Evolutionary conservation across 1,140 invertebrate species (phyloP), one percentile per base, ranked within the genome.

Genomic region (Caerostris darwini): DNA sequence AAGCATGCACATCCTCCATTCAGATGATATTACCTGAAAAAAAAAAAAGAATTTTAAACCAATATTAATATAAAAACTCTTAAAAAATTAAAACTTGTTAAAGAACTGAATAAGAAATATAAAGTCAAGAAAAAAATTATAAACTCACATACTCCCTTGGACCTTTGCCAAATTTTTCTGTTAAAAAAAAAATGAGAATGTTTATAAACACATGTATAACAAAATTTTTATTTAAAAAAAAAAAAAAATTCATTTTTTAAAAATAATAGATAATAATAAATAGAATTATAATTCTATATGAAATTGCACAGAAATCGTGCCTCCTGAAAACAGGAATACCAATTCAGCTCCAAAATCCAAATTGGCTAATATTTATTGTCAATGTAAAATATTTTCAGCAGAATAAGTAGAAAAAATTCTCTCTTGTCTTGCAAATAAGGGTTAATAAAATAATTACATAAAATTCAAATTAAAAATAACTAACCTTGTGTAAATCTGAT

Each of bases 401-500:
- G 34, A 34, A 34, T 34, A 34, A 34, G 34, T 34, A 34, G 34
- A 34, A 34, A 34, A 34, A 34, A 34, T 34, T 10, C 34, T n/a
- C 14, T 81, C 19, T 10, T 8, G 14, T 81, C 10, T 19, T 19
- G n/a, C 14, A 34, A 81, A 34, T 81, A 34, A 34, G 34, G 34
- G 34, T 81, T 8, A 19, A n/a, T 81, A n/a, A 81, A 81, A 19
- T 19, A 53, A 5, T 34, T 12, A 81, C 14, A 34, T 81, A 10
- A 81, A 81, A 17, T 34, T 34, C 34, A 34, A 34, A 34, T 34
- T 34, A 81, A 81, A 81, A 34, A 34, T 34, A 34, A 59, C 64
- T 54, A 59, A 96, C 97, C 95, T 99, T 99, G 95, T 99, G 99
- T 61, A 99, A 96, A 94, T 99, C 98, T 3, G 99, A 99, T 94